These are phyloP conservation scores for Cepaea nemoralis DNA, from an alignment of 1,140 invertebrate genomes.

Conservation along the genomic window DNA sequence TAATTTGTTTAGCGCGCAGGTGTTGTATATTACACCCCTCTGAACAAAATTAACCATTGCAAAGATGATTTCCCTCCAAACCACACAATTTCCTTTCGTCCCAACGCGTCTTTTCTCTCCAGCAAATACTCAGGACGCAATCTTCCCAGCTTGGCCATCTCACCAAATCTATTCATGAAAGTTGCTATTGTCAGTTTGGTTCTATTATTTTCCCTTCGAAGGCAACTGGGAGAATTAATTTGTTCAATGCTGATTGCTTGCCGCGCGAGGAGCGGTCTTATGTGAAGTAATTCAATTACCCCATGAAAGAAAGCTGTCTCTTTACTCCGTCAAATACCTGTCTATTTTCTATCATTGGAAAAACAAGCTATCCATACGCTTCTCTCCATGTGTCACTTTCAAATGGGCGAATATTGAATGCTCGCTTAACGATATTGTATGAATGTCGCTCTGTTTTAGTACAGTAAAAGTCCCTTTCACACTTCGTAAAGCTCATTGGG, in stretches of 20 bases:
- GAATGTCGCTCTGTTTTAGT: no score
- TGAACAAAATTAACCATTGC: neutral
- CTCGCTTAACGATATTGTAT: neutral
- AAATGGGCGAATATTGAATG: neutral
- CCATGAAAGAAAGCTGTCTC: neutral
- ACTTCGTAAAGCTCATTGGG: no score
- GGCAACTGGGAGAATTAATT: slow-evolving; percentile 4
- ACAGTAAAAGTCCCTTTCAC: no score
- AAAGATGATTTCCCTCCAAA: neutral
- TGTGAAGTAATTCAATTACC: neutral
- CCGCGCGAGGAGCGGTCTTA: neutral
- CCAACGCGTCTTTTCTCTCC: neutral
- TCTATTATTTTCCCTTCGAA: neutral
- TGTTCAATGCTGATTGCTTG: neutral
- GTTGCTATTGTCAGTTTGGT: neutral
- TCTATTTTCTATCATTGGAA: neutral
- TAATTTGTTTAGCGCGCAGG: neutral
- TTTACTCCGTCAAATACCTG: neutral
- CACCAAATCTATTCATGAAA: neutral
- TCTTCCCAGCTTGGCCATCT: neutral
- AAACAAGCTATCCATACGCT: neutral
- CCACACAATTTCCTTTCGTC: neutral
- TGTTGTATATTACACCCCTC: neutral
- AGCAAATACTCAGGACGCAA: neutral
- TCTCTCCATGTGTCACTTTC: neutral